Evolutionary conservation across 2,888 invertebrate species (phyloP).

Genomic region (Celastrina argiolus): DNA sequence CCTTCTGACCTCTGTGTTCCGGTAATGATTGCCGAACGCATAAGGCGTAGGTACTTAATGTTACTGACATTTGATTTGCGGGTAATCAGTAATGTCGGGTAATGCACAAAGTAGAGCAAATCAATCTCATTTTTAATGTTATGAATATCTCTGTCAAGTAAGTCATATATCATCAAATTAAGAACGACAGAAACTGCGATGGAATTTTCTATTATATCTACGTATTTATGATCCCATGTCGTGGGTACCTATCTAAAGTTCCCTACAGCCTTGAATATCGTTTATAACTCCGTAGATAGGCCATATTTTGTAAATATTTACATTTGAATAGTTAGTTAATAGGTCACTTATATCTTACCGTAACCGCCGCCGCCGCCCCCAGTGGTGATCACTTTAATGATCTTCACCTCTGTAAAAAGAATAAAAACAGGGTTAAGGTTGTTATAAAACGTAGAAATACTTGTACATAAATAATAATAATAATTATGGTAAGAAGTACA

Average conservation of each 20-base stretch:
- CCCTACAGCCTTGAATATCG: no score
- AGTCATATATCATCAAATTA: background rate
- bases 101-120: background rate
- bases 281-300: no score
- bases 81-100: background rate
- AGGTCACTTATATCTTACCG: slow-evolving; percentile 40
- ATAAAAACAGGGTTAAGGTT: slow-evolving; percentile 9
- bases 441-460: background rate
- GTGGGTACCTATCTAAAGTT: no score
- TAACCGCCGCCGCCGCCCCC: slow-evolving; percentile 52
- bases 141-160: background rate
- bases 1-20: slow-evolving; percentile 46
- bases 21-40: slow-evolving; percentile 24
- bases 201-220: no score
- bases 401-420: slow-evolving; percentile 53
- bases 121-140: background rate
- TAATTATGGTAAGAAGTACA: background rate
- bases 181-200: background rate
- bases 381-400: slow-evolving; percentile 58
- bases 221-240: no score
- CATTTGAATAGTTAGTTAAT: background rate
- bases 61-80: slow-evolving; percentile 2
- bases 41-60: background rate
- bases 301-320: no score
- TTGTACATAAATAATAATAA: background rate